Base-by-base conservation (phyloP, 2,888 invertebrate species). In the Minunthozetes semirufus region DNA sequence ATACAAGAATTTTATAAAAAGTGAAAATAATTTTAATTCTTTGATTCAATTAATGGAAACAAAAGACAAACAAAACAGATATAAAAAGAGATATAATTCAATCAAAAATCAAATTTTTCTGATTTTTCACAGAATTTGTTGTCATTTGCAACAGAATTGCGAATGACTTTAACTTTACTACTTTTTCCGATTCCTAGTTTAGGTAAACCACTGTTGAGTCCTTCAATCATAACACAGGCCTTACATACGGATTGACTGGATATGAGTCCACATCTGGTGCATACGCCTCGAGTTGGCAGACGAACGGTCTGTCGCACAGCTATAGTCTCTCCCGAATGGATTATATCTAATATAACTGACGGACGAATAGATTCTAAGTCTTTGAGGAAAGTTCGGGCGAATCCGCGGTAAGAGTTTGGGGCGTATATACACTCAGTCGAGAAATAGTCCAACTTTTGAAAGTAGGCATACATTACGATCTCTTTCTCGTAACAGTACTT, bases 381-480 rank as follows among this genome's bases (percentile, higher is more conserved):
- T 83, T 99, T 98, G 0, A 99, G 87, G 80, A 92, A 89, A 0
- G 92, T 88, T 80, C 97, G 85, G 0, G 94, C 94, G 83, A 95
- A 90, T 0, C 95, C 95, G 81, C 96, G 80, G 78, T 97, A 97
- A 0, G 99, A 97, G 85, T 99, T 95, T 0, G 99, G 99, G 1
- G 98, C 94, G 85, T 97, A 99, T 70, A 95, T 89, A 85, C 99
- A 99, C 84, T 99, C 99, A 0, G 99, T 99, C 1, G 97, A 97
- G 84, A 99, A 99, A 83, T 99, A 99, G 11, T 97, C 90, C 38
- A 99, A 85, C 81, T 93, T 92, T 82, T 94, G 93, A 82, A 93
- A 97, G 82, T 98, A 93, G 0, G 99, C 98, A 85, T 99, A 97
- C 94, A 97, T 94, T 0, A 98, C 99, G 81, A 99, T 99, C 85